Evolutionary conservation across 2,888 invertebrate genomes (phyloP).

Genomic region (Bursaphelenchus okinawaensis): DNA sequence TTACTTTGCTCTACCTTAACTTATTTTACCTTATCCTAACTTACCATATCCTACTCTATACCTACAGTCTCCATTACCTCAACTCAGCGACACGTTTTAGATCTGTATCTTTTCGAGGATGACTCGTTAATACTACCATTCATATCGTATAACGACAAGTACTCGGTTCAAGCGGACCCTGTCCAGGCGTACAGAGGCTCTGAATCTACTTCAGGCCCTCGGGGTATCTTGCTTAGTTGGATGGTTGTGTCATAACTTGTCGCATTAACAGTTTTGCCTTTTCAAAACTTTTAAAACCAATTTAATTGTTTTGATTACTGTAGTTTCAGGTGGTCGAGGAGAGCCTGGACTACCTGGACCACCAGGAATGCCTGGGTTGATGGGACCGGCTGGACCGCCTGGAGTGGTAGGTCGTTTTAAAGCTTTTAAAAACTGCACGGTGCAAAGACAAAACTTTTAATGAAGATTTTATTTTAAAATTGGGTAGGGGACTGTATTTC

Average conservation of each 20-base stretch:
- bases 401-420: constrained; percentile 32
- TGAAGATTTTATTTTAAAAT: neutral
- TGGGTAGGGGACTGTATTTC: no score
- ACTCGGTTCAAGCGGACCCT: neutral
- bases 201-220: neutral
- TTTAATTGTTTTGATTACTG: constrained; percentile 18
- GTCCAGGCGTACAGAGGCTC: neutral
- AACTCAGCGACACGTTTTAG: no score
- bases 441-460: no score
- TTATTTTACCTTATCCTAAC: no score
- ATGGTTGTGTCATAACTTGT: neutral
- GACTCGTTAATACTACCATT: constrained; percentile 10
- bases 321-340: constrained; percentile 30
- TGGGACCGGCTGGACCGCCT: constrained; percentile 29
- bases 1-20: no score
- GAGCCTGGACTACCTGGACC: constrained; percentile 20
- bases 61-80: no score
- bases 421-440: no score
- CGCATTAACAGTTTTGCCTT: constrained; percentile 9
- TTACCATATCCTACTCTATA: no score
- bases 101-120: neutral
- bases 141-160: neutral
- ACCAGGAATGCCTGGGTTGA: neutral
- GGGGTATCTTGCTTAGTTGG: neutral
- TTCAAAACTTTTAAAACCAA: constrained; percentile 14